phyloP scores from a whole-genome alignment of 1,140 invertebrate species.

The Eumaeus atala region DNA sequence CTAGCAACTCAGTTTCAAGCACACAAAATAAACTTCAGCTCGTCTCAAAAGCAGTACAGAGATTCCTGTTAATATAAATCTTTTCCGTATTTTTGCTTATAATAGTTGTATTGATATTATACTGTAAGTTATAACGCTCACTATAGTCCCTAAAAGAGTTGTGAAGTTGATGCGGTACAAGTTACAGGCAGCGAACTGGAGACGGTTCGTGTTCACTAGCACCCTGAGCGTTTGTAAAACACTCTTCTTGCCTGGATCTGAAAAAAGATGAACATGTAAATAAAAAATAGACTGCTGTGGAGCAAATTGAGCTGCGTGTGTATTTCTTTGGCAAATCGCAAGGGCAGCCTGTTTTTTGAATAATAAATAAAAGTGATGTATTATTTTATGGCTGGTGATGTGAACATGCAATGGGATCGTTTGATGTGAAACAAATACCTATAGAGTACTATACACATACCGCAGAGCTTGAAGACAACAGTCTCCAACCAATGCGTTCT shows the following conservation, averaged over 20 bases:
- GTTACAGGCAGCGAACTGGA: conserved; percentile 43
- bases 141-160: conserved; percentile 38
- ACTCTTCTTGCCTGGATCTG: conserved; percentile 36
- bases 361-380: too few species aligned
- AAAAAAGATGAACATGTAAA: conserved; percentile 23
- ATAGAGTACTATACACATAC: too few species aligned
- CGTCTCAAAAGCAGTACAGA: background rate
- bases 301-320: too few species aligned
- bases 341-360: too few species aligned
- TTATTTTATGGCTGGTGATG: too few species aligned
- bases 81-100: conserved; percentile 14
- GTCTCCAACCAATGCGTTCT: too few species aligned
- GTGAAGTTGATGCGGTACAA: conserved; percentile 43
- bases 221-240: conserved; percentile 41
- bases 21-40: background rate
- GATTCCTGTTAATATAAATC: background rate
- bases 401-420: too few species aligned
- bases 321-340: too few species aligned
- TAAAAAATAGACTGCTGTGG: too few species aligned
- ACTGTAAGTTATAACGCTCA: conserved; percentile 53
- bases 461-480: too few species aligned
- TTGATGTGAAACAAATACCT: too few species aligned
- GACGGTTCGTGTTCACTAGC: conserved; percentile 34
- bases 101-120: conserved; percentile 52
- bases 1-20: too few species aligned